phyloP scores from a whole-genome alignment of 2,797 vertebrate genomes.

The Halcyon badia region DNA sequence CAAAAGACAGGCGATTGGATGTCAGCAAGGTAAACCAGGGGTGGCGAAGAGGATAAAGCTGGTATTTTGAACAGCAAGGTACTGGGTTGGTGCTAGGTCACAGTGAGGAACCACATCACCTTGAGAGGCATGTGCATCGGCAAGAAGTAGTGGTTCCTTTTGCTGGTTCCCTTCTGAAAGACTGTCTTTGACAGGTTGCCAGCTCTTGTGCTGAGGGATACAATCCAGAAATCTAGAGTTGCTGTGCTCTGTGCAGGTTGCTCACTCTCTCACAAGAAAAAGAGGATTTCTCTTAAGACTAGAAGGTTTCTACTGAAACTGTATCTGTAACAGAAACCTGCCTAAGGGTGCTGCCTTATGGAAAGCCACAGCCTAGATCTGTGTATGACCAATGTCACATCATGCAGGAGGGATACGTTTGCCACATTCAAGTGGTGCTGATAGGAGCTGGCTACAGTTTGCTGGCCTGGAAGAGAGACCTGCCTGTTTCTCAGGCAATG shows the following conservation, averaged over 20 bases:
- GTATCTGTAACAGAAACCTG: background rate
- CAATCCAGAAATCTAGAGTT: background rate
- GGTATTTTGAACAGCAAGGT: background rate
- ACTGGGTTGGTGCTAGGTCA: background rate
- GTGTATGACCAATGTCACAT: background rate
- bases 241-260: background rate
- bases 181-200: background rate
- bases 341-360: background rate
- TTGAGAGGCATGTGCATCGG: background rate
- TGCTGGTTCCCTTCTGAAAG: background rate
- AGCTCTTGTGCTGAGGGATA: background rate
- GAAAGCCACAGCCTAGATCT: background rate
- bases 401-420: background rate
- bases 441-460: background rate
- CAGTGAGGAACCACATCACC: background rate
- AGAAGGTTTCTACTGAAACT: background rate
- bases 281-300: background rate
- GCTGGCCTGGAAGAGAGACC: background rate
- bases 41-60: background rate
- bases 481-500: background rate
- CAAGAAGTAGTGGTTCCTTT: background rate
- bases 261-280: rapidly evolving
- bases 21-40: background rate
- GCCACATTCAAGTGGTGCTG: background rate
- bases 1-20: background rate